Base-by-base conservation (phyloP, 2,888 invertebrate genomes). In the Melanostoma mellinum region DNA sequence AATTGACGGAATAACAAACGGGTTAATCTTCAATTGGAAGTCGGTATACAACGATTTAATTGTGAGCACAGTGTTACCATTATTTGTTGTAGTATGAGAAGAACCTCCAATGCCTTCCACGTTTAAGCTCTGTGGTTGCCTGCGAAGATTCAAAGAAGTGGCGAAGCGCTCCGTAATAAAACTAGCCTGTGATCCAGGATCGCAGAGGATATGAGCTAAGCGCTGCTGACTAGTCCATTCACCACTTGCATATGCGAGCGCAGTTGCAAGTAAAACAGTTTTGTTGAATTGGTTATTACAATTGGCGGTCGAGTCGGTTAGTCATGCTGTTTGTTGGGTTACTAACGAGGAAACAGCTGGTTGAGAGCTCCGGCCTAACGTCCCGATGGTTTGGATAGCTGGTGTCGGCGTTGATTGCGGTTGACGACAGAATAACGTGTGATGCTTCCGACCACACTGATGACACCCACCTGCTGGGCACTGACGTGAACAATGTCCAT, bases 161-260 rank as follows among this genome's bases (percentile, higher is more conserved):
- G 53, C 69, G 8, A 85, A 55, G 1, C 74, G 58, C 10, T 80
- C 58, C 6, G 69, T 50, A 3, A 80, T 40, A 9, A 85, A 85
- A 40, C 65, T 73, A 56, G 60, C 69, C 55, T 85, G 79, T 35
- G 79, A 79, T 73, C 73, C n/a, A n/a, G n/a, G n/a, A n/a, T n/a
- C 75, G 40, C 80, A 69, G 9, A 80, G 46, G n/a, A 75, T 36
- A 50, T 60, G 71, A 44, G 65, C 60, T 48, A 72, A 38, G 38
- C 8, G 30, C 35, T 63, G 61, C 58, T 67, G 38, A 8, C 8
- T 38, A 6, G 8, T 38, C 6, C 38, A 38, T 6, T 38, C 8
- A 8, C 38, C 38, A 38, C 38, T 38, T 65, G 56, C 80, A 44
- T 61, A 56, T n/a, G 42, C 77, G 10, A 32, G 48, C 48, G 48